Evolutionary conservation across 2,888 invertebrate species (phyloP), one percentile per base, ranked within the genome.

Genomic region (Andrena flavipes): DNA sequence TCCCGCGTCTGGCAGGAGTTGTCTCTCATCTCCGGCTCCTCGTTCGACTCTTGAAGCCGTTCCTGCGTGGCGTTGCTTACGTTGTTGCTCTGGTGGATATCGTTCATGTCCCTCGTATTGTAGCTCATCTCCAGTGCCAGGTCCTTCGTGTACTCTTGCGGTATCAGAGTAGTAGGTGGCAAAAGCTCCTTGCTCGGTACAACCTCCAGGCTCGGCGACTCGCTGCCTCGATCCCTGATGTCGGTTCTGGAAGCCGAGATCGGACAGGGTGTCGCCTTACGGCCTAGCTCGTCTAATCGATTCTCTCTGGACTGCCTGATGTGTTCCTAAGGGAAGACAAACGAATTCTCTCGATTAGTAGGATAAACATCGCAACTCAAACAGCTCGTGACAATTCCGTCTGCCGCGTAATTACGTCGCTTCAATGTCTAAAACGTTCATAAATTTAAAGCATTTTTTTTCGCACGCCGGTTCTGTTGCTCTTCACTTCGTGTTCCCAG

Each of bases 1-100:
- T 97, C 98, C 87, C 98, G 95, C 0, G 98, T 98, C 93, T 98
- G 98, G 92, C 98, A 98, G 71, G 96, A 96, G 92, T 95, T 96
- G 92, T 97, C 97, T 88, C 96, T 95, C 95, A 96, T 97, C 91
- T 96, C 96, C 2, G 95, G 95, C 76, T 94, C 92, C 42, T 92
- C 94, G 87, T 83, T 92, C 23, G 91, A 90, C 68, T 92, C 94
- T 29, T 93, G 93, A 0, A 93, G 84, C 0, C 93, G 90, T 68
- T 94, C 94, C 72, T 94, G 94, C 1, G 93, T 94, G 8, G 93
- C 94, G 71, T 94, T 94, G 69, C 93, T 93, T 20, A 93, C 92
- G 59, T 94, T 94, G 84, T 94, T 94, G 75, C 93, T 93, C 72
- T 93, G 93, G 67, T 94, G 94, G 20, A 94, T 94, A 75, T 94